Evolutionary conservation across 2,797 vertebrate species (phyloP).

Genomic region (Cossypha niveicapilla): DNA sequence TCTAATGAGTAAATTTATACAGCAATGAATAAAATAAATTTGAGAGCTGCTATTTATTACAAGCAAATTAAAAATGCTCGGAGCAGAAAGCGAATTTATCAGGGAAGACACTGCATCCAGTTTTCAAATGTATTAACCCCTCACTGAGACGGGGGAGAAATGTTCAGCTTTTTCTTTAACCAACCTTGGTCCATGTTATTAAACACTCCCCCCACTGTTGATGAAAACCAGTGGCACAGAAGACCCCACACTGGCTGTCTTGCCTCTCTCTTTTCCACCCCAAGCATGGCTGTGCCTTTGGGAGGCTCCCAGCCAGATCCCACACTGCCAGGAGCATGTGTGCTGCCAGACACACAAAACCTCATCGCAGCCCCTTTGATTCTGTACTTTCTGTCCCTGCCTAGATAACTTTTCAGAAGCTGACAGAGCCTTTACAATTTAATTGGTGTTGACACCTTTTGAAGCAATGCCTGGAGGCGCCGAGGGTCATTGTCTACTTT

Average conservation of each 20-base stretch:
- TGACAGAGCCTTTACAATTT: slow-evolving; percentile 79
- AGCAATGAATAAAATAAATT: not conserved
- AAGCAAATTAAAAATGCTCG: not conserved
- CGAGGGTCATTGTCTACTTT: slow-evolving; percentile 75
- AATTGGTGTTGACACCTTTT: slow-evolving; percentile 82
- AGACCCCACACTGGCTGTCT: not conserved
- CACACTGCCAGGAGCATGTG: slow-evolving; percentile 46
- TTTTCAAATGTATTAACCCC: not conserved
- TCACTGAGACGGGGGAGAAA: not conserved
- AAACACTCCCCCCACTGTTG: not conserved
- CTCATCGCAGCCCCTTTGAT: slow-evolving; percentile 63
- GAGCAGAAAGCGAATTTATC: not conserved
- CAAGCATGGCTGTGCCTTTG: slow-evolving; percentile 11
- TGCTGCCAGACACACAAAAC: slow-evolving; percentile 56
- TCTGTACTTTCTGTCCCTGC: slow-evolving; percentile 71
- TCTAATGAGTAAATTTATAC: not conserved
- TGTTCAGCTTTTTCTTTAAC: not conserved
- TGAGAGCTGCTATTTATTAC: not conserved
- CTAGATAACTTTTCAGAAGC: slow-evolving; percentile 76
- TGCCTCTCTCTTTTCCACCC: not conserved
- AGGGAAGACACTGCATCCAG: not conserved
- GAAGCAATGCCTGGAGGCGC: slow-evolving; percentile 77
- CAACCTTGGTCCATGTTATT: not conserved
- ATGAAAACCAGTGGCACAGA: not conserved
- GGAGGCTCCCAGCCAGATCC: slow-evolving; percentile 54